A percentile compares a stretch with the other conserved stretches of the same genome.
Conservation (phyloP, 2,113 vertebrate species). For the Coreoperca whiteheadi region DNA sequence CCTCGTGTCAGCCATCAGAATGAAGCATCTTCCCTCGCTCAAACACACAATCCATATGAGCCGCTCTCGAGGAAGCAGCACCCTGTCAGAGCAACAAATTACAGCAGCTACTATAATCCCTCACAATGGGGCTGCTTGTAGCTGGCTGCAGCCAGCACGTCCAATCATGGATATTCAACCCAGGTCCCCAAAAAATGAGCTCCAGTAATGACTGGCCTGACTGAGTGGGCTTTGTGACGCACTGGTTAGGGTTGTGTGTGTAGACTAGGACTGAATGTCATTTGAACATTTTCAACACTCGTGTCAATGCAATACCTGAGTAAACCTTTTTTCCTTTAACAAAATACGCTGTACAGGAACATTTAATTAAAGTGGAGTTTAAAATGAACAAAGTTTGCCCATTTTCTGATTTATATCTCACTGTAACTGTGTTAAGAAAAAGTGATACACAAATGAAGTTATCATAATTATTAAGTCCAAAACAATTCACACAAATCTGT, state of each 20-base stretch:
- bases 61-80: constrained; percentile 28
- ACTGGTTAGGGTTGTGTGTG: constrained; percentile 5
- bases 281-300: neutral
- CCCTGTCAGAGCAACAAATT: constrained; percentile 31
- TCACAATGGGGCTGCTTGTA: constrained; percentile 2
- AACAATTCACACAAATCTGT: no score
- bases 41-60: constrained; percentile 19
- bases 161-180: neutral
- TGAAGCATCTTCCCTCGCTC: constrained; percentile 30
- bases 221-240: neutral
- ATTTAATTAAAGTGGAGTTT: neutral
- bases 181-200: neutral
- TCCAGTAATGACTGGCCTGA: neutral
- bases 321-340: no score
- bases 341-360: no score
- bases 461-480: no score
- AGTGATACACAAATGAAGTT: no score
- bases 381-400: neutral
- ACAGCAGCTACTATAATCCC: constrained; percentile 29
- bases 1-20: constrained; percentile 26
- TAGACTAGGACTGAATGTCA: neutral
- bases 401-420: neutral
- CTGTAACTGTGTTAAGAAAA: no score
- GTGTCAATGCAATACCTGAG: no score
- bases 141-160: neutral